phyloP scores from a whole-genome alignment of 2,888 invertebrate species.

The Mesoligia furuncula region DNA sequence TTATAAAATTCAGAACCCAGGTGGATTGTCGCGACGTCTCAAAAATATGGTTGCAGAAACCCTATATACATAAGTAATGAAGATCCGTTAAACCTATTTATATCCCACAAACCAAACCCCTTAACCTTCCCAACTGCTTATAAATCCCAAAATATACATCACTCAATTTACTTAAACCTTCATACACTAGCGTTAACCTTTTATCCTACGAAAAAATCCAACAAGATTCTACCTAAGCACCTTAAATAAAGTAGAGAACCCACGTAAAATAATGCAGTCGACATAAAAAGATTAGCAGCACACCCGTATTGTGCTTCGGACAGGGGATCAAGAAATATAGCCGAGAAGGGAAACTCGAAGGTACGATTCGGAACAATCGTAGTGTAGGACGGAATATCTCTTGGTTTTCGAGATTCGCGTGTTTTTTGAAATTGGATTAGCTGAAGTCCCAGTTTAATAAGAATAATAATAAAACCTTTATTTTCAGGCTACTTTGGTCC shows the following conservation, averaged over 20 bases:
- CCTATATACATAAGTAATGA: constrained; percentile 1
- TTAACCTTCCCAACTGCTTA: constrained; percentile 13
- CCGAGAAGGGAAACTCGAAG: constrained; percentile 69
- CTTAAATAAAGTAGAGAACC: constrained; percentile 72
- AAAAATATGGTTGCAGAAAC: not conserved
- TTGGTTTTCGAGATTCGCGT: not conserved
- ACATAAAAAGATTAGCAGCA: constrained; percentile 85
- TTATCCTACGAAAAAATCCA: constrained; percentile 51
- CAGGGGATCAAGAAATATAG: constrained; percentile 82
- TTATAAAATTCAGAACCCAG: not conserved
- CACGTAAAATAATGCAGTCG: constrained; percentile 82
- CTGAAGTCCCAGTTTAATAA: not conserved
- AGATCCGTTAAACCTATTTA: constrained; percentile 5
- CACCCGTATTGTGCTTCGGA: constrained; percentile 78
- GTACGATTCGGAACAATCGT: constrained; percentile 62
- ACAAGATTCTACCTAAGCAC: constrained; percentile 62
- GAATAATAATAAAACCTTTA: no score
- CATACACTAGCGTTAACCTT: constrained; percentile 55
- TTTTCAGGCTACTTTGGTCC: no score
- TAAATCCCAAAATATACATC: constrained; percentile 45
- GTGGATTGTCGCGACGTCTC: not conserved
- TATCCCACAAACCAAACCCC: constrained; percentile 6
- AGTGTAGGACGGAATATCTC: constrained; percentile 43
- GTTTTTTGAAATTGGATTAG: not conserved
- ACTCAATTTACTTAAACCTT: constrained; percentile 53